Evolutionary conservation across 2,113 vertebrate genomes (phyloP), one percentile per base, ranked within the genome.

Genomic region (Pluvialis apricaria): DNA sequence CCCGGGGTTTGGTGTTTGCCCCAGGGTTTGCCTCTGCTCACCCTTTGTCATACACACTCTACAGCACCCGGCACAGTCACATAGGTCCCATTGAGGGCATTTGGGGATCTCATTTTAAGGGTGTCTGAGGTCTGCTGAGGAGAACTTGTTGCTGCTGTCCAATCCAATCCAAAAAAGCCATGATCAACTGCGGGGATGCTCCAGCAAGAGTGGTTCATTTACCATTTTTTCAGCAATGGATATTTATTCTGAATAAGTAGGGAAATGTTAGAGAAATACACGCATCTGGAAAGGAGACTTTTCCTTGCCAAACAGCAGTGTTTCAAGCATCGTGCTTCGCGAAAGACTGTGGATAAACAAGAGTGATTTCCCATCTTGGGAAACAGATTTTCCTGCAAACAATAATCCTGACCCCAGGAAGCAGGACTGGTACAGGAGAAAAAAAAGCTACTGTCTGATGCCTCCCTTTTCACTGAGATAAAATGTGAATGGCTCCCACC

Each of bases 71-170:
- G 15, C 19, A 5, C 10, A 25, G 21, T 34, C 31, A 21, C 0
- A 0, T 21, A 6, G 13, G 12, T 47, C 54, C 34, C 26, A 26
- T 5, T 0, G 1, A 3, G 15, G 29, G 6, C 9, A 36, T 52
- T 4, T 44, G 15, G 13, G 24, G 21, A 28, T 28, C 24, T 42
- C 8, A 1, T 68, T 78, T 77, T 18, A 65, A 55, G 29, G 13
- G 5, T 42, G 7, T 44, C 24, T 26, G 13, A n/a, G 38, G n/a
- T 61, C 28, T 68, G 65, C 40, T 47, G 36, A 52, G 29, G 36
- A 19, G 4, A 7, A 13, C 13, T 1, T 44, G 20, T 52, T 65
- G 16, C 40, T 86, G 8, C 31, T 73, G 44, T 44, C 54, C 82
- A 57, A 57, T 68, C 5, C 20, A n/a, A 16, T 15, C 15, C 12